These are phyloP conservation scores for Heterodera carotae DNA, from an alignment of 1,140 invertebrate genomes.

Conservation along the genomic window DNA sequence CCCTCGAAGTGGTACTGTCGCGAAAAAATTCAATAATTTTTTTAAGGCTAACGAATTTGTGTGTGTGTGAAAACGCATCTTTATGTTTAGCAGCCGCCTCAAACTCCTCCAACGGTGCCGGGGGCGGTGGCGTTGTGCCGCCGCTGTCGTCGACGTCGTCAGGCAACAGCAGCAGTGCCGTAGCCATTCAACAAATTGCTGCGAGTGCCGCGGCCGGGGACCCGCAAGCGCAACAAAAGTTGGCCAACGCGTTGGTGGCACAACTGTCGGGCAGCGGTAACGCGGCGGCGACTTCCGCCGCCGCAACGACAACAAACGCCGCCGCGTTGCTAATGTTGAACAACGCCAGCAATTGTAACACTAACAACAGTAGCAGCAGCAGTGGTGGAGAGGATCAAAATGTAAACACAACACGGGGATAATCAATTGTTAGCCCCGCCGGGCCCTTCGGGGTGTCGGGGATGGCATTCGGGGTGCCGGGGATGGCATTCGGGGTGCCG, in stretches of 20 bases:
- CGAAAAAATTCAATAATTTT: too few species aligned
- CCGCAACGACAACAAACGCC: neutral
- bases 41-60: neutral
- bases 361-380: slow-evolving; percentile 17
- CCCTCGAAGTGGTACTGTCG: too few species aligned
- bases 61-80: too few species aligned
- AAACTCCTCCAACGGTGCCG: slow-evolving; percentile 8
- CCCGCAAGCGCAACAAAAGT: neutral
- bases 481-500: too few species aligned
- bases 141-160: too few species aligned
- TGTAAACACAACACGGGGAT: slow-evolving; percentile 3
- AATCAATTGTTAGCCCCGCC: too few species aligned
- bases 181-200: neutral
- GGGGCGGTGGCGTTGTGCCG: neutral
- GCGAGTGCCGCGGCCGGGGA: neutral
- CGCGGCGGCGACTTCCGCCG: neutral
- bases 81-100: neutral
- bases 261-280: neutral
- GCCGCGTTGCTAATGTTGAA: neutral
- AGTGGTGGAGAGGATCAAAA: neutral
- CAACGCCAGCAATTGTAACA: neutral
- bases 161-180: neutral
- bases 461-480: too few species aligned
- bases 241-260: neutral
- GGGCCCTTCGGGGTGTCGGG: too few species aligned